Evolutionary conservation across 2,888 invertebrate genomes (phyloP), one percentile per base, ranked within the genome.

Genomic region (Creontiades dilutus): DNA sequence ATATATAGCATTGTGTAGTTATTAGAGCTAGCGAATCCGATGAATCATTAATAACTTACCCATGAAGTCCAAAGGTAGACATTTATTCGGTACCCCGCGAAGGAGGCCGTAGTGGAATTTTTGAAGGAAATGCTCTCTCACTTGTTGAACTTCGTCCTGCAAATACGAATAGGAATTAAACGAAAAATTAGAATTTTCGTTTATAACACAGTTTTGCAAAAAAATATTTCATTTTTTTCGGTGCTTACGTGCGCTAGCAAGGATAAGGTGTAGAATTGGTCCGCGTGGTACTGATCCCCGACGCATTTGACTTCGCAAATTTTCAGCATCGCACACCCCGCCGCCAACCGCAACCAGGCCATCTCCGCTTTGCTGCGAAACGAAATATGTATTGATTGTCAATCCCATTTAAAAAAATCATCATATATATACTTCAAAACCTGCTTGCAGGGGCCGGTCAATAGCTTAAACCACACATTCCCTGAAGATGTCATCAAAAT

Each of bases 271-370:
- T 98, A 98, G 94, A 98, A 99, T 94, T 99, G 99, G 92, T 98
- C 98, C 0, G 97, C 96, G 2, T 97, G 97, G 93, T 97, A 98
- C 93, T 98, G 97, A 93, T 99, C 98, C 0, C 98, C 98, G 88
- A 98, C 99, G 84, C 97, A 97, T 93, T 98, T 98, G 93, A 99
- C 99, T 93, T 99, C 98, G 94, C 98, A 98, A 84, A 99, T 97
- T 94, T 99, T 99, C 86, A 99, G 94, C 97, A 99, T 98, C 82
- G 98, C 98, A 93, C 97, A 97, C 89, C 98, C 99, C 9, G 99
- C 99, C 16, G 97, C 96, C 68, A 99, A 94, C 90, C 99, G 95
- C 81, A 99, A 93, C 95, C 98, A 98, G 0, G 99, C 97, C 96
- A 98, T 98, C 94, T 99, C 99, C 11, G 97, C 96, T 92, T 95